Conservation (phyloP, 2,888 invertebrate genomes). For the Philereme transversata region DNA sequence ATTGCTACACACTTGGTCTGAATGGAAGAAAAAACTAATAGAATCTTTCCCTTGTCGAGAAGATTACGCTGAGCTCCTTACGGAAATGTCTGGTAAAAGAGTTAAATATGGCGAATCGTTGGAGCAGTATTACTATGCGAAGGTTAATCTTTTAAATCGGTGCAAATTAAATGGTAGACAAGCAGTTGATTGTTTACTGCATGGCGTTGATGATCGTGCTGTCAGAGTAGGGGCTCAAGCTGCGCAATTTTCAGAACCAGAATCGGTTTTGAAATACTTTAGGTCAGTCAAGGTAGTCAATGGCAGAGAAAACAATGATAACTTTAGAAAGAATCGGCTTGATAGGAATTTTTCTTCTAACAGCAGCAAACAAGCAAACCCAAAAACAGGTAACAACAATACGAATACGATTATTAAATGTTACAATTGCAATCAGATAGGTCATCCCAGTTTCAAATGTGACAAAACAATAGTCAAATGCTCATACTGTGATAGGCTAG, state of each 20-base stretch:
- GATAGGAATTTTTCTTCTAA: neutral
- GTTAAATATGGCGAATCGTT: neutral
- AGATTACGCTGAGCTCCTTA: neutral
- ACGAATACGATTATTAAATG: no score
- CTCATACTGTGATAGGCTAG: neutral
- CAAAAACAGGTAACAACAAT: no score
- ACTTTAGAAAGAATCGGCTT: neutral
- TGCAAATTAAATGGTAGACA: neutral
- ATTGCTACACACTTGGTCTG: neutral
- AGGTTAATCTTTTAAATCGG: neutral
- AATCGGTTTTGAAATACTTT: neutral
- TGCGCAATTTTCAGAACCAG: no score
- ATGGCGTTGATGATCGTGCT: neutral
- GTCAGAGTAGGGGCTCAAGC: no score
- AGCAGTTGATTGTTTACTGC: neutral
- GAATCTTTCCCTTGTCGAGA: no score
- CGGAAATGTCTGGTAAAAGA: neutral
- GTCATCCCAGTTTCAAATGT: neutral
- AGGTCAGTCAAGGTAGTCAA: neutral
- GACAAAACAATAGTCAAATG: neutral
- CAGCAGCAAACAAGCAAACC: neutral
- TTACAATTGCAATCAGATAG: neutral
- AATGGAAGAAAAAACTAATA: no score
- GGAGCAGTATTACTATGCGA: neutral
- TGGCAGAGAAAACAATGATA: neutral